Percentiles rank a stretch among this genome's conserved stretches.
These are phyloP conservation scores for Pseudopodoces humilis DNA, from an alignment of 2,113 vertebrate species.

Conservation along the genomic window DNA sequence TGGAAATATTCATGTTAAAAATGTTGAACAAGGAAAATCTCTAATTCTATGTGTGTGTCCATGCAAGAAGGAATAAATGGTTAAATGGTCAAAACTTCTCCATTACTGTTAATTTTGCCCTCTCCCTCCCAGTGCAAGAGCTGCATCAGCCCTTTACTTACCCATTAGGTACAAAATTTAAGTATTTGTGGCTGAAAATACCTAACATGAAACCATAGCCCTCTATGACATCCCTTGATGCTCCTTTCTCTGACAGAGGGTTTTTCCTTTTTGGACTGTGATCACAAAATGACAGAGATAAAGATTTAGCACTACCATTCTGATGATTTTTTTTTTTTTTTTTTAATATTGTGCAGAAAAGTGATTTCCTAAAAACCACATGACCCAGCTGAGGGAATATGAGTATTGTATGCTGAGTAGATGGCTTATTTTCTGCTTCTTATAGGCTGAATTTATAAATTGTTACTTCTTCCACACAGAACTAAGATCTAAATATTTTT, in stretches of 20 bases:
- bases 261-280: background rate
- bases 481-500: background rate
- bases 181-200: background rate
- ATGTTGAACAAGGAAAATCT: background rate
- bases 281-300: background rate
- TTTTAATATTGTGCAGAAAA: background rate
- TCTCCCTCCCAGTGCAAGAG: background rate
- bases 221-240: background rate
- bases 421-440: background rate
- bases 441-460: background rate
- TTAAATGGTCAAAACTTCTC: background rate
- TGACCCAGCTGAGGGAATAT: background rate
- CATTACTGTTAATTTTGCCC: background rate
- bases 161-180: background rate
- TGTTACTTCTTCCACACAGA: background rate
- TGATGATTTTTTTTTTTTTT: background rate
- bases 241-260: background rate
- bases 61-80: background rate
- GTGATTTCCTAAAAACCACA: background rate
- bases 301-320: background rate
- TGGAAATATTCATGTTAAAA: background rate
- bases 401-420: background rate
- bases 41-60: background rate
- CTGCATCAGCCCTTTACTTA: background rate
- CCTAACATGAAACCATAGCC: background rate